phyloP scores from a whole-genome alignment of 2,113 vertebrate species.

The Turdus rufiventris region DNA sequence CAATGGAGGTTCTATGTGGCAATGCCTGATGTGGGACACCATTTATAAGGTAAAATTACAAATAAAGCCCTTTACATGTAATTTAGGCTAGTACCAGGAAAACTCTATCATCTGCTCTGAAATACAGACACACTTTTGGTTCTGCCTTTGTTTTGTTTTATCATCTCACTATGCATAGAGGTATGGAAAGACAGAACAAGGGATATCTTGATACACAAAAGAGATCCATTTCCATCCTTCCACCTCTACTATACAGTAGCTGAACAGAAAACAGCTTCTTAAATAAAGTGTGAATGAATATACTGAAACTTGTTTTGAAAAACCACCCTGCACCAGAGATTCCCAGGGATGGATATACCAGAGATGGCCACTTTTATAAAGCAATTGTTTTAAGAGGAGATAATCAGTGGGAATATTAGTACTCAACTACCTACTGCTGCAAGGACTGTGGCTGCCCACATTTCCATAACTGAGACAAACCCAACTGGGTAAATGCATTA shows the following conservation, averaged over 20 bases:
- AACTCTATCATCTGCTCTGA: background rate
- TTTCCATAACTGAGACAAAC: background rate
- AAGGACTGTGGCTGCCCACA: background rate
- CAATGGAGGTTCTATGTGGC: background rate
- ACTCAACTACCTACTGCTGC: background rate
- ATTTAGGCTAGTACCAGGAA: background rate
- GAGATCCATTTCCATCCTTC: background rate
- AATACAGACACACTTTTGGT: background rate
- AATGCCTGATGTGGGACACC: background rate
- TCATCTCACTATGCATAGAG: background rate
- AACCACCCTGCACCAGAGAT: background rate
- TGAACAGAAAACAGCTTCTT: background rate
- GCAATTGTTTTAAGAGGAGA: background rate
- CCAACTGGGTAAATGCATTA: background rate
- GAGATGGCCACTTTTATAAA: background rate
- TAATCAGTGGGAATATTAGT: background rate
- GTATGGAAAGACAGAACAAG: background rate
- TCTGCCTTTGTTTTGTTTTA: background rate
- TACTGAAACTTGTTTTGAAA: background rate
- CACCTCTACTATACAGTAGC: background rate
- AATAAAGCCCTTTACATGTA: background rate
- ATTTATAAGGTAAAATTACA: background rate
- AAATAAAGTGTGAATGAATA: background rate
- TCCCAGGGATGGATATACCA: background rate
- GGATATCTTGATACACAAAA: background rate